These are phyloP conservation scores for Orussus abietinus DNA, from an alignment of 1,140 invertebrate species.

Conservation along the genomic window DNA sequence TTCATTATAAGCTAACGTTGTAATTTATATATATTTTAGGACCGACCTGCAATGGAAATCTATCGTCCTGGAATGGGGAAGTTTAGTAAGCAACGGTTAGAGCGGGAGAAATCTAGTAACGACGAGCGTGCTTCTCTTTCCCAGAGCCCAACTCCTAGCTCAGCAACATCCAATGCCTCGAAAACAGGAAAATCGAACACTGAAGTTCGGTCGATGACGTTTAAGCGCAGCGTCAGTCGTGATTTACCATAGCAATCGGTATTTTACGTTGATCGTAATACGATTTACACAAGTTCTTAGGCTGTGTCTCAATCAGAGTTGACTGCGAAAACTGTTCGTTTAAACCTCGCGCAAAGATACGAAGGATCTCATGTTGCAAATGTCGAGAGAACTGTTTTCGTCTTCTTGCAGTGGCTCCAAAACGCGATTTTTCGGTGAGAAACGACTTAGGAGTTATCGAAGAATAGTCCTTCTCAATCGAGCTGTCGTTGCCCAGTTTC, in stretches of 20 bases:
- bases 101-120: slow-evolving; percentile 56
- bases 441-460: too few relatives aligned
- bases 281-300: too few relatives aligned
- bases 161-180: slow-evolving; percentile 17
- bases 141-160: slow-evolving; percentile 43
- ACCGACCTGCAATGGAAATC: slow-evolving; percentile 68
- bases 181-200: slow-evolving; percentile 34
- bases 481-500: too few relatives aligned
- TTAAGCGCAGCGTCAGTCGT: slow-evolving; percentile 49
- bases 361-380: too few relatives aligned
- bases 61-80: slow-evolving; percentile 72
- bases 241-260: slow-evolving; percentile 35
- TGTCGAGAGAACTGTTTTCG: too few relatives aligned
- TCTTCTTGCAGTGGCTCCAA: too few relatives aligned
- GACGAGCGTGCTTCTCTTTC: slow-evolving; percentile 44
- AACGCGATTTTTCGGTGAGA: too few relatives aligned
- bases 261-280: too few relatives aligned
- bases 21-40: slow-evolving; percentile 42
- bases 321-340: too few relatives aligned
- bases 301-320: too few relatives aligned
- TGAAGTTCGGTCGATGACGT: slow-evolving; percentile 50
- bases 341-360: too few relatives aligned
- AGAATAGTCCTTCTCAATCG: too few relatives aligned
- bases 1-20: slow-evolving; percentile 14
- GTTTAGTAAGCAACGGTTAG: slow-evolving; percentile 64